Evolutionary conservation across 2,888 invertebrate genomes (phyloP), one percentile per base, ranked within the genome.

Genomic region (Sisyra nigra): DNA sequence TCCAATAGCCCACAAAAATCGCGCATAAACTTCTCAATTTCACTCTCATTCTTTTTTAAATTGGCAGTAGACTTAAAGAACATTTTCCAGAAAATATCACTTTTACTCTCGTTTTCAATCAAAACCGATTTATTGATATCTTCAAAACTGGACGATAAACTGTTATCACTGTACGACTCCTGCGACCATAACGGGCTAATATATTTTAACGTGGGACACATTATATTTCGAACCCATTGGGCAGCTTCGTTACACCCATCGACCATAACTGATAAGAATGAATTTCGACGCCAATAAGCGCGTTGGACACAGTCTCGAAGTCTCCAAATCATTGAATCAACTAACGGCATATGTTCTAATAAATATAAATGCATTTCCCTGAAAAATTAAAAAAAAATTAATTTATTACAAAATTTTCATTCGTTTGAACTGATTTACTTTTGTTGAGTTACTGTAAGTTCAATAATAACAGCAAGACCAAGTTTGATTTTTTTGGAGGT

Each of bases 271-370:
- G 66, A 65, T 9, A 67, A 57, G 53, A 71, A 69, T 44, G 55
- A 44, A 63, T 65, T 49, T 60, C 68, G 49, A 52, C 61, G 33
- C 59, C 60, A 40, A 65, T 80, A 81, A 0, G 83, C 83, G 6
- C 68, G 61, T 53, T 83, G 71, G 0, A 80, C 73, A 4, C 73
- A 71, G 34, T 73, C 61, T 3, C 82, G 71, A 42, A 91, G 58
- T 17, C 84, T 70, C 56, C 78, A 78, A 37, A 86, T 62, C 60
- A 83, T 69, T 9, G 79, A 72, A 55, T 85, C 84, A 10, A 87
- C 54, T 44, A 84, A 66, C 0, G 78, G 74, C 40, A 84, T 80
- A 54, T 88, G 87, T 50, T 89, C 85, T 62, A 87, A 74, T 52
- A 87, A 74, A 48, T 81, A 80, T 37, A 74, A 67, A 49, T 83